phyloP scores from a whole-genome alignment of 2,888 invertebrate genomes.

The Branchellion lobata region DNA sequence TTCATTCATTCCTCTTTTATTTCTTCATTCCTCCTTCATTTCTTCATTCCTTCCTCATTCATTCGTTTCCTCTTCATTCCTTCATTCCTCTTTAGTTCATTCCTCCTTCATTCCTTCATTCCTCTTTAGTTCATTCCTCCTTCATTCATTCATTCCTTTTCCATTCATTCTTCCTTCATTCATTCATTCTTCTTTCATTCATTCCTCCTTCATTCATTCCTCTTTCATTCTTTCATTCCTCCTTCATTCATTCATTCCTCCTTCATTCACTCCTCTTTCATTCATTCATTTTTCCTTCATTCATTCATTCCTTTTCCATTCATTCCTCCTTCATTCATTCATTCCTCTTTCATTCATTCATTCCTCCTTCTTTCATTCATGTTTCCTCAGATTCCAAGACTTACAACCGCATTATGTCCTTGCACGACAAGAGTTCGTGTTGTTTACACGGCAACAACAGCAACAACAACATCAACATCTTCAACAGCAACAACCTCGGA shows the following conservation, averaged over 20 bases:
- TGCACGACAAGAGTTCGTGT: neutral
- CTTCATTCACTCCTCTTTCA: neutral
- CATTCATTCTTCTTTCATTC: too few relatives aligned
- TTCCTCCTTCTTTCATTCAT: too few relatives aligned
- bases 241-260: neutral
- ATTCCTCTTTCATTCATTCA: too few relatives aligned
- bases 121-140: neutral
- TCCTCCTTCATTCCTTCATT: neutral
- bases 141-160: too few relatives aligned
- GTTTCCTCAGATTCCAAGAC: neutral
- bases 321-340: too few relatives aligned
- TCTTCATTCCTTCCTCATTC: too few relatives aligned
- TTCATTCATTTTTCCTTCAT: neutral
- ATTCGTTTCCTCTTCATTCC: too few relatives aligned
- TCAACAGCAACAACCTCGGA: slow-evolving; percentile 8
- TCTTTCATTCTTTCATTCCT: neutral
- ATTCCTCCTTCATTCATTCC: too few relatives aligned
- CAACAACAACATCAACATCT: slow-evolving; percentile 7
- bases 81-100: too few relatives aligned
- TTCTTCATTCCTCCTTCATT: too few relatives aligned
- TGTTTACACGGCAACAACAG: neutral
- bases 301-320: too few relatives aligned
- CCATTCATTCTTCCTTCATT: too few relatives aligned
- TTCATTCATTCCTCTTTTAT: neutral
- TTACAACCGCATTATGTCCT: neutral